Base-by-base conservation (phyloP, 2,797 vertebrate species). In the Enteromius trimaculatus region DNA sequence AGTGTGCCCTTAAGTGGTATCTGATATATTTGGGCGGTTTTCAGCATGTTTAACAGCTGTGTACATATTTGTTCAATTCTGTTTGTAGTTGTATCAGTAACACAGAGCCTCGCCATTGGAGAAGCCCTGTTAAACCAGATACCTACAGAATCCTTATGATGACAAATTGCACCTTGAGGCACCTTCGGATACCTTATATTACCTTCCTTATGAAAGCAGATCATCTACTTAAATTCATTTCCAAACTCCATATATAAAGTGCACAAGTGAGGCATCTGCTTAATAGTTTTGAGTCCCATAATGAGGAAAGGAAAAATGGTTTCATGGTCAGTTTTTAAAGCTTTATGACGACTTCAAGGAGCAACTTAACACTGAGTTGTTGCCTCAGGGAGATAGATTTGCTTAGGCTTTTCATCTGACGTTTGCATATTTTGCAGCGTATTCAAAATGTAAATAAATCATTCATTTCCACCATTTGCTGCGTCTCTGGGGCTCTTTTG, bases 351-450 rank as follows among this genome's bases (percentile, higher is more conserved):
- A 71, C 79, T 68, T 79, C 84, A 47, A 44, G 71, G 39, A 84
- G 80, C 82, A 76, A 84, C 72, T 68, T 69, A 60, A 62, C 60
- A 53, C 60, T 74, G 49, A 62, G 81, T 66, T 79, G 34, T 77
- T 71, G 80, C 72, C 62, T 80, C 31, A 65, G 60, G 75, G 64
- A 81, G 17, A 85, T 34, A 86, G 47, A 90, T 90, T 90, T 91
- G 86, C 90, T 87, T 81, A 86, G 37, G 83, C 86, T 89, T 92
- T 92, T 92, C 89, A 91, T 92, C 90, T 85, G 78, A 86, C 90
- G 64, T 90, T 87, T 87, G 85, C 87, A 86, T 81, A 89, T 92
- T 89, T 90, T 82, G 87, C 78, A 75, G 79, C 53, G 62, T n/a
- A 34, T 90, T 90, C 87, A 85, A 70, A 90, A 90, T 85, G 88